Evolutionary conservation across 2,113 vertebrate species (phyloP).

Genomic region (Hucho hucho): DNA sequence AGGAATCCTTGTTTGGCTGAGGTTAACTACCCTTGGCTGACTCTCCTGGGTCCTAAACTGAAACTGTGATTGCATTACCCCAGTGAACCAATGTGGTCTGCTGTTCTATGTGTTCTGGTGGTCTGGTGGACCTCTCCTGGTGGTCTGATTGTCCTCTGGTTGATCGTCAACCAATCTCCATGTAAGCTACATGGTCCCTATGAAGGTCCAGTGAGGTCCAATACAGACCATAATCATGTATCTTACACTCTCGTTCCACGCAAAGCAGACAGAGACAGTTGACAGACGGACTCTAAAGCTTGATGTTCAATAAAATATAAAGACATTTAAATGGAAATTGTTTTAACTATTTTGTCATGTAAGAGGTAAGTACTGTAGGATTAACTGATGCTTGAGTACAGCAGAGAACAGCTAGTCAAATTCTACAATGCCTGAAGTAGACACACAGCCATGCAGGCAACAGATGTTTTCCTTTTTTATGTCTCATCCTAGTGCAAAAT

Average conservation of each 20-base stretch:
- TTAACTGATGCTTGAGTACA: no score
- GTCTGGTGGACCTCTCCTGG: neutral
- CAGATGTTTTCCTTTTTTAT: constrained; percentile 20
- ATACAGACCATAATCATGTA: no score
- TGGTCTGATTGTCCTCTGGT: neutral
- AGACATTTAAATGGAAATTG: no score
- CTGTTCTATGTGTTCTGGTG: neutral
- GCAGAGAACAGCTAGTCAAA: neutral
- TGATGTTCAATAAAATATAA: no score
- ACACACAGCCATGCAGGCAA: neutral
- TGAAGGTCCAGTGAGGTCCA: no score
- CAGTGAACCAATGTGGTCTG: neutral
- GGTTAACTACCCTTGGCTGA: neutral
- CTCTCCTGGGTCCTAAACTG: neutral
- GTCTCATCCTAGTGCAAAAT: neutral
- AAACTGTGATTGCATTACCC: neutral
- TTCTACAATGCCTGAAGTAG: neutral
- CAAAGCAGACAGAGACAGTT: no score
- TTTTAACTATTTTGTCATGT: no score
- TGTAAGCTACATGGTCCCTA: no score
- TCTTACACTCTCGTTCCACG: no score
- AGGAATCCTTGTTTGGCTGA: neutral
- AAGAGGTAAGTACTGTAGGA: no score
- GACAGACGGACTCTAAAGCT: no score
- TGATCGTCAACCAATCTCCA: neutral